Base-by-base conservation (phyloP, 1,140 invertebrate genomes). In the Saccostrea cuccullata region DNA sequence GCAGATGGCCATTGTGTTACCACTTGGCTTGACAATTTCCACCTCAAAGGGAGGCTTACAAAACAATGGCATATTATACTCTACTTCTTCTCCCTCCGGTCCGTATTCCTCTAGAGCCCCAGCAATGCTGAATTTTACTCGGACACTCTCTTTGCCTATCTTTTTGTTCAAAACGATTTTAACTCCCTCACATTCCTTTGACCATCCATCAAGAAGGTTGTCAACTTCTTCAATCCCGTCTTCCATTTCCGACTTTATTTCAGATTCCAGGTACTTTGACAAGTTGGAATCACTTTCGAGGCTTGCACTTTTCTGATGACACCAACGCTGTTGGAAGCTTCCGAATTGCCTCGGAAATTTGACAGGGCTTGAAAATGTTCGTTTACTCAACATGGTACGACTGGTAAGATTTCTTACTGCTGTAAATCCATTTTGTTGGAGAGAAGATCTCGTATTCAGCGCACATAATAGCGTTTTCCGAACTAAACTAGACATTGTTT, bases 21-120 rank as follows among this genome's bases (percentile, higher is more conserved):
- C 70, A 77, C 70, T 77, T 12, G 70, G 70, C 26, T 77, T 77
- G 26, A 77, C 70, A 15, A 77, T 77, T 77, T 77, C 70, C 2
- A 77, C 70, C 36, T 77, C 70, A 77, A 77, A 77, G 23, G 70
- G 70, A 77, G 70, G 70, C 70, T 77, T 77, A 17, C 70, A 77
- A 30, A 77, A 26, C 13, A 77, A 77, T 15, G 70, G 70, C 30
- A 36, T 36, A 12, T 77, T 26, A 26, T 30, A 23, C 23, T 77
- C 70, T 5, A 77, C 1, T 17, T 77, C 70, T 26, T 77, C 70
- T 15, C 30, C 26, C 26, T 77, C 70, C 30, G 70, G 70, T 36
- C 70, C 70, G 30, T 30, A 77, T 77, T 26, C 70, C 30, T 77
- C 70, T 13, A 77, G 70, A 30, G 70, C 70, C 13, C 70, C 70